Evolutionary conservation across 1,140 invertebrate species (phyloP).

Genomic region (Hydropsyche tenuis): DNA sequence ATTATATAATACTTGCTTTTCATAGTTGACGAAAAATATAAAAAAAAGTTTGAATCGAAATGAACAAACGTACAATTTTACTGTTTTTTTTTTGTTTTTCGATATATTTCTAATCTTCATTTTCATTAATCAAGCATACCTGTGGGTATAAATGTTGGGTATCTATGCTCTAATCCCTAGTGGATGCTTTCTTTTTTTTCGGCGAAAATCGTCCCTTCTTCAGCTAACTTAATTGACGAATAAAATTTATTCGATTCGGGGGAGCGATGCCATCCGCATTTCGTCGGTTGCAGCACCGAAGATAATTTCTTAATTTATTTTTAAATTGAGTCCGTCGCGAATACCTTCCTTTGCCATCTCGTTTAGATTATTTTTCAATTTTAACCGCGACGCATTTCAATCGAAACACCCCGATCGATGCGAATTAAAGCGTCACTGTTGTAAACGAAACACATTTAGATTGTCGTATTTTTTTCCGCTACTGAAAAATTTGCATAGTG

Average conservation of each 20-base stretch:
- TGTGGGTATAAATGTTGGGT: too few species aligned
- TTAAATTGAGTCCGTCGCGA: slow-evolving; percentile 26
- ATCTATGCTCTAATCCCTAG: too few species aligned
- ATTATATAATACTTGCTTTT: too few species aligned
- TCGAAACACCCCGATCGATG: neutral
- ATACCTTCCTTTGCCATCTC: neutral
- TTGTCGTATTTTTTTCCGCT: slow-evolving; percentile 35
- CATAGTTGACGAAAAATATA: too few species aligned
- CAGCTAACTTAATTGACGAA: slow-evolving; percentile 30
- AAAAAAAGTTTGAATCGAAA: too few species aligned
- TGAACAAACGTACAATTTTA: too few species aligned
- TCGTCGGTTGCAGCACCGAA: slow-evolving; percentile 7
- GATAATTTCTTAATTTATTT: slow-evolving; percentile 39
- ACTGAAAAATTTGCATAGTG: slow-evolving; percentile 47
- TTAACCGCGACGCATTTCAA: neutral
- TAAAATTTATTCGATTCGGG: slow-evolving; percentile 37
- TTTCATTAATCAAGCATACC: too few species aligned
- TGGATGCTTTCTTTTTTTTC: neutral
- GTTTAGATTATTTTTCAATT: neutral
- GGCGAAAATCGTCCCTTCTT: neutral
- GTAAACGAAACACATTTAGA: neutral
- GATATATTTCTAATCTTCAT: neutral
- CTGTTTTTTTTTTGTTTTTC: too few species aligned
- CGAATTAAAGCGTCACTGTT: neutral
- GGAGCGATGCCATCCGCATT: neutral